Base-by-base conservation (phyloP, 1,140 invertebrate genomes). In the Lasioglossum albipes region DNA sequence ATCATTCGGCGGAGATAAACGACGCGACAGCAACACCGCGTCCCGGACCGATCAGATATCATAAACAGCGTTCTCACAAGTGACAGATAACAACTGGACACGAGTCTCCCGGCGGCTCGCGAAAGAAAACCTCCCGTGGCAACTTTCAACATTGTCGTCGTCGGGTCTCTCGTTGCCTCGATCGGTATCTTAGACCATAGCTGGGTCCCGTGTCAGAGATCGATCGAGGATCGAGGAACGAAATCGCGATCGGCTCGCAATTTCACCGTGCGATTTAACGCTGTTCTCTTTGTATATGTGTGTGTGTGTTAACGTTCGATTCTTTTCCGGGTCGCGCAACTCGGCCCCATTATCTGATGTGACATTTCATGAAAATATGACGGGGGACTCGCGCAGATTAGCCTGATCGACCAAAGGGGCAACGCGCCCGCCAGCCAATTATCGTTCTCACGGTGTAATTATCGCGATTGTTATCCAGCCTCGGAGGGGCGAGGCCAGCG, bases 301-400 rank as follows among this genome's bases (percentile, higher is more conserved):
- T 59, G 64, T 27, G 27, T 27, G 27, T 27, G 27, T 27, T 27
- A 27, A 27, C 27, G 27, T 27, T 27, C 10, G 61, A 68, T 76
- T 84, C 78, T 85, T 85, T 79, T 86, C 73, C 80, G 66, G 67
- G 57, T 79, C 72, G 80, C 76, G 82, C 81, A 91, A 89, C 81
- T 13, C 10, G 5, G 52, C 22, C 22, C 41, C 79, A 86, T 91
- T 91, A 91, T 91, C 87, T 86, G 90, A 91, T 89, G 85, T 91
- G 90, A 90, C 90, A 91, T 91, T 91, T 91, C 88, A 90, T 89
- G 89, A 90, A 91, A 91, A 91, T 90, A 89, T 89, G 86, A 91
- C 85, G 86, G 80, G 80, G 76, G 85, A 54, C 86, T 68, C 89
- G 84, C 52, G 52, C 52, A 16, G 5, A 85, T 89, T 88, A 89